These are phyloP conservation scores for Enteromius anoplus DNA, from an alignment of 2,797 vertebrate genomes.

Conservation along the genomic window DNA sequence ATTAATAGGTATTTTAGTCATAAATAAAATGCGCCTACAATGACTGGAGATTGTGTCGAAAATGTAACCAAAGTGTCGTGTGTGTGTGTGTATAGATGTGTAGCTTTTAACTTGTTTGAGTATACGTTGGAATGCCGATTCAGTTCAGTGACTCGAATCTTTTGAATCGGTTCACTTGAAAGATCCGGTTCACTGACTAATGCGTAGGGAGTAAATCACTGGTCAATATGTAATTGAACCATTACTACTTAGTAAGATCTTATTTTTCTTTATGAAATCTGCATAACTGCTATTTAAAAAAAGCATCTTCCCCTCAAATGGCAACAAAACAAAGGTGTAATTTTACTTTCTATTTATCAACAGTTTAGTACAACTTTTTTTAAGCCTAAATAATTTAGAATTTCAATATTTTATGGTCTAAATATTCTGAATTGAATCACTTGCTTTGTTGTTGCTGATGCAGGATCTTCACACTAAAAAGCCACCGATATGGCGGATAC, in stretches of 20 bases:
- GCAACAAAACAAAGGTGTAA: background rate
- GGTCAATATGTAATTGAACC: background rate
- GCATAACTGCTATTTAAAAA: background rate
- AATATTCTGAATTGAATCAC: background rate
- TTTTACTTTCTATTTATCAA: background rate
- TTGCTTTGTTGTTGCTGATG: background rate
- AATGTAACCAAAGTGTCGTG: background rate
- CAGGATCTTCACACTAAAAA: slow-evolving; percentile 10
- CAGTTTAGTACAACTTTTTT: background rate
- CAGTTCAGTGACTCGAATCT: background rate
- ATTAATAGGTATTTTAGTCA: background rate
- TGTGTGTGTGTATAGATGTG: background rate
- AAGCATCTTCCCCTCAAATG: background rate
- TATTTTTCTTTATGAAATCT: background rate
- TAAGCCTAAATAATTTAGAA: background rate
- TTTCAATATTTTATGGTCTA: background rate
- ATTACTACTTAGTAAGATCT: background rate
- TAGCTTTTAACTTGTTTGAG: background rate
- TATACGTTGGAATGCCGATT: background rate
- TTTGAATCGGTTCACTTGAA: background rate
- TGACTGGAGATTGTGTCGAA: background rate
- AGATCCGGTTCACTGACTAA: background rate
- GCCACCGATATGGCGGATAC: slow-evolving; percentile 21
- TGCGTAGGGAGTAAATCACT: background rate
- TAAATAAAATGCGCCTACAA: background rate